Evolutionary conservation across 2,113 vertebrate species (phyloP), one percentile per base, ranked within the genome.

Genomic region (Rissa tridactyla): DNA sequence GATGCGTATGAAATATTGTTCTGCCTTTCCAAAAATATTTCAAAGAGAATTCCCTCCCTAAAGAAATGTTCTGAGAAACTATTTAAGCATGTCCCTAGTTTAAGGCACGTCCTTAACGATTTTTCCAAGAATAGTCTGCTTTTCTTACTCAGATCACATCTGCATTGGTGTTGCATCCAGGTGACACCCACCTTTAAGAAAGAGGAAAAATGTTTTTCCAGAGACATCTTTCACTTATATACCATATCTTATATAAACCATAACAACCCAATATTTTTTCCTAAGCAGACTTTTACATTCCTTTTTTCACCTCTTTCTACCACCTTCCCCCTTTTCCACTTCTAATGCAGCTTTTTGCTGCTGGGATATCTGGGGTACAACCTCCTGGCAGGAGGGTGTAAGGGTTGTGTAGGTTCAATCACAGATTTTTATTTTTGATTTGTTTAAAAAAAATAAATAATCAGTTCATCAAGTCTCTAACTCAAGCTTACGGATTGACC

Each of bases 361-460:
- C 25, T 51, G 14, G 1, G 3, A 1, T 36, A 17, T 14, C 25
- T 29, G 12, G 2, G 3, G 1, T 32, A 16, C 11, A 34, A 6
- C 7, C 15, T 66, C 13, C 42, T 84, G 38, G 38, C 11, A 86
- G 15, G 7, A 8, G 29, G 7, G 5, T 20, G 23, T 49, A 25
- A 40, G 15, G 15, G 6, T 8, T 9, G 17, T 26, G 66, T n/a
- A 8, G 1, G 1, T 2, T 1, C 14, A 80, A 38, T 49, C 14
- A 66, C 11, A 40, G 15, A 42, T 30, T 72, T 86, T 86, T 73
- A 10, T 18, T 36, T 65, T 34, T 89, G 1, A 38, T 85, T 85
- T 71, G 2, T 60, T 90, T 78, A 6, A 23, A 19, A 42, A 49
- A 20, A 46, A 47, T 20, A 21, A 21, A 49, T 47, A 55, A 38